These are phyloP conservation scores for Drosophila subpulchrella DNA, from an alignment of 1,140 invertebrate species.

Conservation along the genomic window DNA sequence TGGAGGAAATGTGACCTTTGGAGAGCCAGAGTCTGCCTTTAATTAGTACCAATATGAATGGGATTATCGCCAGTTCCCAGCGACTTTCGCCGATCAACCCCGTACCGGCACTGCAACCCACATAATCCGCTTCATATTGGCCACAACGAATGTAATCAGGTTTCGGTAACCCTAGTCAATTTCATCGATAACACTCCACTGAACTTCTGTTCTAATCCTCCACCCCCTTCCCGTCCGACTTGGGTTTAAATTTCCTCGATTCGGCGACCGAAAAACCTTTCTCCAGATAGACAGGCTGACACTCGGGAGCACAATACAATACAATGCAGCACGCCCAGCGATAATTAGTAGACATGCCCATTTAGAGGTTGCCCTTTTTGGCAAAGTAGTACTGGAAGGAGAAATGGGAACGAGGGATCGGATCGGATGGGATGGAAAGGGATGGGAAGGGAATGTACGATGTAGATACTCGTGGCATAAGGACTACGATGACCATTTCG, in stretches of 20 bases:
- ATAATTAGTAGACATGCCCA: conserved; percentile 74
- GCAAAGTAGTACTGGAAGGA: background rate
- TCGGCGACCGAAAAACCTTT: conserved; percentile 33
- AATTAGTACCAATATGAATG: conserved; percentile 47
- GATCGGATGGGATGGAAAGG: background rate
- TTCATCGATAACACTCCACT: conserved; percentile 48
- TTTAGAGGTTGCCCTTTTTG: conserved; percentile 61
- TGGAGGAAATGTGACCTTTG: conserved; percentile 28
- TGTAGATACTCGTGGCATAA: background rate
- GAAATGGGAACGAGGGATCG: background rate
- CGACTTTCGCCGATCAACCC: conserved; percentile 17
- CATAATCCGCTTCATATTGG: conserved; percentile 44
- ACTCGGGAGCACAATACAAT: conserved; percentile 28
- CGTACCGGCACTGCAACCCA: conserved; percentile 15
- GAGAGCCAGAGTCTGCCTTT: conserved; percentile 7
- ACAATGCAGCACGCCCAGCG: conserved; percentile 54
- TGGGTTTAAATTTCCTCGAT: conserved; percentile 39
- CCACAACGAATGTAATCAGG: conserved; percentile 49
- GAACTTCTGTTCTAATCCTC: conserved; percentile 27
- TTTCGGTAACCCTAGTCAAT: conserved; percentile 45
- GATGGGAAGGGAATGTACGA: background rate
- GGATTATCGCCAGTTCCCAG: conserved; percentile 31
- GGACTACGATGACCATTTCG: conserved; percentile 50
- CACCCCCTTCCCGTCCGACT: background rate
- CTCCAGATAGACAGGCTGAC: conserved; percentile 19